Conservation (phyloP, 2,888 invertebrate species). For the Philonicus albiceps region DNA sequence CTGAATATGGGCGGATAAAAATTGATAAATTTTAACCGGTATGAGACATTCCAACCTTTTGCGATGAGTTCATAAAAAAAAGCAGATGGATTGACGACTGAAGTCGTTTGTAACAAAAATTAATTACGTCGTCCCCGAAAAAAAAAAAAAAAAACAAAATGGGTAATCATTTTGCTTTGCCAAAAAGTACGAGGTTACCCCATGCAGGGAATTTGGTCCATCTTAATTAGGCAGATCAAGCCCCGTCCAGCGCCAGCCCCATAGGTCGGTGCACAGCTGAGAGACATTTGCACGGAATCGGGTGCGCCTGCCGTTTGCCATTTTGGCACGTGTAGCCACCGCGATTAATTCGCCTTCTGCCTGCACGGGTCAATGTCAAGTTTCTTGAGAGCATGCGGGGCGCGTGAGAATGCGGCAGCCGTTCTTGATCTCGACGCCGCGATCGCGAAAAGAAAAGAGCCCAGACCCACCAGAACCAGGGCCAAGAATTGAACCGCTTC, state of each 20-base stretch:
- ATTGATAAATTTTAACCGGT: not conserved
- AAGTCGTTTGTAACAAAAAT: not conserved
- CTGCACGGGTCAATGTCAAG: slow-evolving; percentile 17
- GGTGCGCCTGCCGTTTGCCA: not conserved
- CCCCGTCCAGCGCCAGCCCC: not conserved
- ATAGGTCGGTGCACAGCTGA: not conserved
- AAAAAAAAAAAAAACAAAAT: not conserved
- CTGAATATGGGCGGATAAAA: not conserved
- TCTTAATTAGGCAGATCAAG: not conserved
- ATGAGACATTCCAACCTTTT: not conserved
- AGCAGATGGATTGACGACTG: not conserved
- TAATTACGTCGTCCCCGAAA: not conserved
- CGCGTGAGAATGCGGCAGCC: not conserved
- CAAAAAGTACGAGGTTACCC: not conserved
- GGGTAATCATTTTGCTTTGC: not conserved
- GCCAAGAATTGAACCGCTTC: not conserved
- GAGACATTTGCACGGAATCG: not conserved
- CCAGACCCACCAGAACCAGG: not conserved
- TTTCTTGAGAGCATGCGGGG: not conserved
- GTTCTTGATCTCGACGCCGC: not conserved
- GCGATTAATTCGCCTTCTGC: slow-evolving; percentile 15
- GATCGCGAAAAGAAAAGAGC: not conserved
- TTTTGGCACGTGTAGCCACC: slow-evolving; percentile 23
- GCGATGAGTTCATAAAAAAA: not conserved
- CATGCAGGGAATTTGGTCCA: not conserved